These are phyloP conservation scores for Greenwoodochromis staneri DNA, from an alignment of 2,113 vertebrate genomes.

Conservation along the genomic window DNA sequence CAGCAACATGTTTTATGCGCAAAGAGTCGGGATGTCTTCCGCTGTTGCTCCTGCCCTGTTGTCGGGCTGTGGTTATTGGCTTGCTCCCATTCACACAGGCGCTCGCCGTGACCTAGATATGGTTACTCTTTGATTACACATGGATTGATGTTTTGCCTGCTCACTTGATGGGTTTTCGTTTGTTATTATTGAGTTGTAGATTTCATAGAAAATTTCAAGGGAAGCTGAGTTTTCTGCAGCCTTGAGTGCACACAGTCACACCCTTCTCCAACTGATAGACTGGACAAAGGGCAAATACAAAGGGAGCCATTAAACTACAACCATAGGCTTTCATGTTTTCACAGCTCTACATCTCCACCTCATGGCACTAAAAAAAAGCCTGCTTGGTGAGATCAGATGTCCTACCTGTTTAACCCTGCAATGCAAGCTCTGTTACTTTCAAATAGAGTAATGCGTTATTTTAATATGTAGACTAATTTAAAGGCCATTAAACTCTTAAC, in stretches of 20 bases:
- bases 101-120: constrained; percentile 56
- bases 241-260: constrained; percentile 38
- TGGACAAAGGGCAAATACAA: constrained; percentile 54
- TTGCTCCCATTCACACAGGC: not conserved
- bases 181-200: constrained; percentile 1
- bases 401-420: not conserved
- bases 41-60: constrained; percentile 13
- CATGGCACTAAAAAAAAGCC: not conserved
- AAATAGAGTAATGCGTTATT: not conserved
- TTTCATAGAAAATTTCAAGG: not conserved
- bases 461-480: not conserved
- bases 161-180: not conserved
- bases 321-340: constrained; percentile 6
- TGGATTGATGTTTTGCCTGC: constrained; percentile 9
- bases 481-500: not conserved
- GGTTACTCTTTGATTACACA: constrained; percentile 38
- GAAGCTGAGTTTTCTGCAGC: constrained; percentile 32
- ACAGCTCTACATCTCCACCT: not conserved
- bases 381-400: not conserved
- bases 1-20: constrained; percentile 21
- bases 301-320: constrained; percentile 22
- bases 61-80: constrained; percentile 20
- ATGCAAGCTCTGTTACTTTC: not conserved
- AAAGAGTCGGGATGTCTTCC: not conserved
- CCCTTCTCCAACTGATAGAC: constrained; percentile 35